These are phyloP conservation scores for Rhinogobius similis DNA, from an alignment of 2,113 vertebrate species.

Conservation along the genomic window DNA sequence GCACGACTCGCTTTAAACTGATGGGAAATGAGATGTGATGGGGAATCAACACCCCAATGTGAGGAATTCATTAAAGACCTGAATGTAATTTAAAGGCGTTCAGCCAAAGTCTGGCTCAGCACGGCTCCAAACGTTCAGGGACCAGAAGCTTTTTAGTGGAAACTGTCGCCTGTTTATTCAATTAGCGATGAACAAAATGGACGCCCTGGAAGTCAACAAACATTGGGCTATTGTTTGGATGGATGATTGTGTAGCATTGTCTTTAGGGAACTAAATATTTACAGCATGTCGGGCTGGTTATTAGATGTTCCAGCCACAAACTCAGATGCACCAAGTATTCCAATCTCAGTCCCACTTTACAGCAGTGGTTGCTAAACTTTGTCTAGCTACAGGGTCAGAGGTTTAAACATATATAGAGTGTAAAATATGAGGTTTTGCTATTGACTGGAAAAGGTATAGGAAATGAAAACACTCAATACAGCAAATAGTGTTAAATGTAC, in stretches of 20 bases:
- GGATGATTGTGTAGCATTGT: not conserved
- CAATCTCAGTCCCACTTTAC: not conserved
- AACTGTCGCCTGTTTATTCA: constrained; percentile 26
- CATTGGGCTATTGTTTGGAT: not conserved
- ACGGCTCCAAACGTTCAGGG: constrained; percentile 18
- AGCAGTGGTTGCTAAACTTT: not conserved
- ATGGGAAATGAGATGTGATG: constrained; percentile 45
- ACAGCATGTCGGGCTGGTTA: not conserved
- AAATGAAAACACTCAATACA: no score
- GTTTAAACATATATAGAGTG: no score
- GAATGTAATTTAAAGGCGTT: constrained; percentile 33
- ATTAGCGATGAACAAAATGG: constrained; percentile 36
- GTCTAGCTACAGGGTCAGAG: no score
- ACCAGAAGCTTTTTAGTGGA: constrained; percentile 26
- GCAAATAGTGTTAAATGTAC: no score
- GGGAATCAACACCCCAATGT: constrained; percentile 36
- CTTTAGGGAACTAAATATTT: not conserved
- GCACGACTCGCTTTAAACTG: constrained; percentile 16
- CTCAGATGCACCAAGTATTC: not conserved
- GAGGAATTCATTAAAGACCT: constrained; percentile 40
- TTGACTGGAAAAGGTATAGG: no score
- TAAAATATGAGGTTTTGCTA: no score
- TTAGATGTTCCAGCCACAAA: no score
- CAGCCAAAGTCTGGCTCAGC: constrained; percentile 35
- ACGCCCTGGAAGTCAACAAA: constrained; percentile 30